phyloP scores from a whole-genome alignment of 2,797 vertebrate genomes.

The Remorina albescens region DNA sequence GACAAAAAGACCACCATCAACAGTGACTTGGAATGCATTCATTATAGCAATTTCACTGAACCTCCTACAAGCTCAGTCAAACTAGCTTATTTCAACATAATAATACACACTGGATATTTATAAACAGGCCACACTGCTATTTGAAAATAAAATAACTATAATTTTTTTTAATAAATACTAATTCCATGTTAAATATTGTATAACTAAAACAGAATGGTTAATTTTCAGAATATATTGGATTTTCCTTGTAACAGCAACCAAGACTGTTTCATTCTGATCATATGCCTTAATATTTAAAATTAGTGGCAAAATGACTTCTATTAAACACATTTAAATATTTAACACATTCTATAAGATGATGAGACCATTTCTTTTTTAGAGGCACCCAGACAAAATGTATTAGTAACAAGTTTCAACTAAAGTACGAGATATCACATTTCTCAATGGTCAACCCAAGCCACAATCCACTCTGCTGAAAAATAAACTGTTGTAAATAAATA shows the following conservation, averaged over 20 bases:
- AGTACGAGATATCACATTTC: slow-evolving; percentile 17
- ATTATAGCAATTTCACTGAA: neutral
- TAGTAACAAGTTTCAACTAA: slow-evolving; percentile 26
- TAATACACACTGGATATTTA: neutral
- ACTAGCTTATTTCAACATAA: neutral
- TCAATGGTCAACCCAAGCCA: neutral
- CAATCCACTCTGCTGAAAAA: slow-evolving; percentile 24
- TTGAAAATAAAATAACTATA: slow-evolving; percentile 11
- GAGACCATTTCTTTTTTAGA: slow-evolving; percentile 30
- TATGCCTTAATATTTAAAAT: slow-evolving; percentile 4
- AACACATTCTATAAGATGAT: slow-evolving; percentile 40
- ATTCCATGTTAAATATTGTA: slow-evolving; percentile 6
- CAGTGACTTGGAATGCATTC: slow-evolving; percentile 7
- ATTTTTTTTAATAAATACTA: slow-evolving; percentile 5
- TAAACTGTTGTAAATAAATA: slow-evolving; percentile 50
- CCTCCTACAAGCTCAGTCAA: neutral
- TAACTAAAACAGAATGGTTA: slow-evolving; percentile 4
- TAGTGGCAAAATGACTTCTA: slow-evolving; percentile 1
- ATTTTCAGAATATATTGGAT: neutral
- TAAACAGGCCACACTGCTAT: neutral
- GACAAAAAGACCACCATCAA: neutral
- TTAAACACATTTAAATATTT: slow-evolving; percentile 36
- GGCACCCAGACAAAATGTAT: slow-evolving; percentile 39
- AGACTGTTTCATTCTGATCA: neutral
- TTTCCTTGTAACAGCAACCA: neutral